Conservation (phyloP, 2,888 invertebrate species). For the Campoplex capitator region DNA sequence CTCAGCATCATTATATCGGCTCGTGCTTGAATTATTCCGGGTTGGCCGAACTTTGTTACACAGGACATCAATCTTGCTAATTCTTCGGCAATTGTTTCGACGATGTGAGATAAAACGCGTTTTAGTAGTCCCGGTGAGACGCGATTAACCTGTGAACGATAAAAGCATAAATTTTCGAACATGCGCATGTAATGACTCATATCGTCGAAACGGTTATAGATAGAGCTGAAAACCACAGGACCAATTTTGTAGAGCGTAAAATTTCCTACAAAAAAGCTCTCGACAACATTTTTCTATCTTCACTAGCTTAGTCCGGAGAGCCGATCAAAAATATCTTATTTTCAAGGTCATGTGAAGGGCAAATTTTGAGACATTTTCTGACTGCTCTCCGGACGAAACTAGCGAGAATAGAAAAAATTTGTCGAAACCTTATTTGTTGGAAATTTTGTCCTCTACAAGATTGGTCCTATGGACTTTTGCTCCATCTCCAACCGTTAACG, state of each 20-base stretch:
- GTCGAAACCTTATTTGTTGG: background rate
- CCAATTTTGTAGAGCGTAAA: background rate
- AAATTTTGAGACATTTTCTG: background rate
- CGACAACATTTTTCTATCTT: background rate
- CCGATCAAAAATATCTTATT: background rate
- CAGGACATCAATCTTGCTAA: conserved; percentile 94
- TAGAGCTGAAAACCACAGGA: background rate
- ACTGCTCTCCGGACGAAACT: background rate
- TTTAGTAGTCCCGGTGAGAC: conserved; percentile 92
- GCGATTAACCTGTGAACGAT: conserved; percentile 89
- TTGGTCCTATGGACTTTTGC: background rate
- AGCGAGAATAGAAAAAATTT: background rate
- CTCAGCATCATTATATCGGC: conserved; percentile 91
- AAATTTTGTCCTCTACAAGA: background rate
- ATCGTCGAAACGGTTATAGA: background rate
- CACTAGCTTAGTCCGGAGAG: background rate
- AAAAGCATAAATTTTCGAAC: background rate
- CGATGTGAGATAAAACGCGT: conserved; percentile 90
- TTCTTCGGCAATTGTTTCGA: conserved; percentile 97
- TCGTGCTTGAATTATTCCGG: conserved; percentile 92
- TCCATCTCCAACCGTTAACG: background rate
- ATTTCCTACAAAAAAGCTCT: background rate
- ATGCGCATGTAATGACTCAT: background rate
- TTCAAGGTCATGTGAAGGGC: background rate
- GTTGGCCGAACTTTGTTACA: conserved; percentile 89